Conservation (phyloP, 2,797 vertebrate genomes). For the Xenentodon cancila region DNA sequence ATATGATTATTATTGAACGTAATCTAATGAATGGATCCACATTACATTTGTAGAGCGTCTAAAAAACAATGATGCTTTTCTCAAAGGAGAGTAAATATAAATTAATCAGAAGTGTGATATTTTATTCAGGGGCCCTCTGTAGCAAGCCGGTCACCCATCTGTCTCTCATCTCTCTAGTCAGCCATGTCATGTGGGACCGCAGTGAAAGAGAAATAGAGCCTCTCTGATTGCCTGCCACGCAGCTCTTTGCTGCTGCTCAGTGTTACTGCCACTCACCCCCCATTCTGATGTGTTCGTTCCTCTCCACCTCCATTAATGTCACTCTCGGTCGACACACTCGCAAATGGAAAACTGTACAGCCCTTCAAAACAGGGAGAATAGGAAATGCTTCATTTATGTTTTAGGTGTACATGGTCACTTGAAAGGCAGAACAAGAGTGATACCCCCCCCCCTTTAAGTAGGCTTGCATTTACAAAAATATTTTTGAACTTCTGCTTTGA, state of each 20-base stretch:
- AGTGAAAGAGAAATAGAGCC: conserved; percentile 70
- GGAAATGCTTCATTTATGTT: conserved; percentile 78
- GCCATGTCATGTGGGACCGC: conserved; percentile 71
- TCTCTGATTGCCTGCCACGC: conserved; percentile 67
- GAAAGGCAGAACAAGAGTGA: conserved; percentile 72
- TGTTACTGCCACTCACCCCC: conserved; percentile 81
- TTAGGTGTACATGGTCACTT: conserved; percentile 74
- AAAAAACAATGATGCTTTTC: conserved; percentile 55
- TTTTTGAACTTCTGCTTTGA: conserved; percentile 37
- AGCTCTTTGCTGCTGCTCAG: conserved; percentile 76
- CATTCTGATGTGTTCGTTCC: conserved; percentile 71
- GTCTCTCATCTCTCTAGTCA: conserved; percentile 73
- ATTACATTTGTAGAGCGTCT: conserved; percentile 37
- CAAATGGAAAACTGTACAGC: conserved; percentile 72
- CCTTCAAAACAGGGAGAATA: conserved; percentile 46
- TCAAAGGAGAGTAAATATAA: conserved; percentile 71
- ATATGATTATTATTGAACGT: background rate
- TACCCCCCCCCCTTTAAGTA: conserved; percentile 45
- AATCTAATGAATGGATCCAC: conserved; percentile 7
- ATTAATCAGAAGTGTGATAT: conserved; percentile 79
- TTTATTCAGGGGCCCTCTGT: conserved; percentile 77
- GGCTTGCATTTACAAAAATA: conserved; percentile 55
- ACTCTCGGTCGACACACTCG: conserved; percentile 67
- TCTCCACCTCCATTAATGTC: conserved; percentile 76
- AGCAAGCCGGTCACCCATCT: conserved; percentile 66